A percentile compares a stretch with the other conserved stretches of the same genome.
Evolutionary conservation across 2,797 vertebrate genomes (phyloP).

Genomic region (Acipenser transmontanus): DNA sequence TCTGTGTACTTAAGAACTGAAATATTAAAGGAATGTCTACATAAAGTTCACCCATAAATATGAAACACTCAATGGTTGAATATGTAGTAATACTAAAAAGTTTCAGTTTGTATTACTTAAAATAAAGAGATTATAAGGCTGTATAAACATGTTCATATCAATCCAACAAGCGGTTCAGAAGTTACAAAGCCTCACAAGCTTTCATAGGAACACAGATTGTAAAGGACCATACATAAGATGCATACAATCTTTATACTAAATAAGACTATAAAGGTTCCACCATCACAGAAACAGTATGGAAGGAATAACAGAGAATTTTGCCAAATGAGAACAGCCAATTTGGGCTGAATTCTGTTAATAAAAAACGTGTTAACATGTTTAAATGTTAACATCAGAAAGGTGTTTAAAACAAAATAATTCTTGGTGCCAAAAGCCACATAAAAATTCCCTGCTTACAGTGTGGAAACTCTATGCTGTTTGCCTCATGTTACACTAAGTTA

Average conservation of each 20-base stretch:
- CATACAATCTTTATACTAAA: slow-evolving; percentile 22
- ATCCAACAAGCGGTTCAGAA: no score
- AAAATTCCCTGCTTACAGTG: slow-evolving; percentile 39
- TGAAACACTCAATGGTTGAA: no score
- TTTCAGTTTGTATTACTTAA: no score
- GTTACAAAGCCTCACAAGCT: no score
- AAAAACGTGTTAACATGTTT: slow-evolving; percentile 22
- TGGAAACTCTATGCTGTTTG: slow-evolving; percentile 53
- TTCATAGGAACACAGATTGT: no score
- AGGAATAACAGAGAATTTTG: slow-evolving; percentile 31
- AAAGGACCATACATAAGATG: no score
- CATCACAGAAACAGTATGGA: slow-evolving; percentile 27
- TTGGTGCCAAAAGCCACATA: slow-evolving; percentile 28
- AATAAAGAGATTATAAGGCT: no score
- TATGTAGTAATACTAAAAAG: no score
- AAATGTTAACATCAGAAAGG: slow-evolving; percentile 11
- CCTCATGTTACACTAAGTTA: slow-evolving; percentile 49
- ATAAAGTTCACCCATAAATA: no score
- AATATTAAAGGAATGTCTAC: no score
- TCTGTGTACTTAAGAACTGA: no score
- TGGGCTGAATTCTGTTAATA: slow-evolving; percentile 39
- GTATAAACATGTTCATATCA: no score
- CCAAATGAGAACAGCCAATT: background rate
- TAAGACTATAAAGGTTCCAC: slow-evolving; percentile 24
- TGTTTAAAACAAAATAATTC: slow-evolving; percentile 7